A percentile compares a stretch with the other conserved stretches of the same genome.
Conservation (phyloP, 2,888 invertebrate genomes). For the Synanthedon andrenaeformis region DNA sequence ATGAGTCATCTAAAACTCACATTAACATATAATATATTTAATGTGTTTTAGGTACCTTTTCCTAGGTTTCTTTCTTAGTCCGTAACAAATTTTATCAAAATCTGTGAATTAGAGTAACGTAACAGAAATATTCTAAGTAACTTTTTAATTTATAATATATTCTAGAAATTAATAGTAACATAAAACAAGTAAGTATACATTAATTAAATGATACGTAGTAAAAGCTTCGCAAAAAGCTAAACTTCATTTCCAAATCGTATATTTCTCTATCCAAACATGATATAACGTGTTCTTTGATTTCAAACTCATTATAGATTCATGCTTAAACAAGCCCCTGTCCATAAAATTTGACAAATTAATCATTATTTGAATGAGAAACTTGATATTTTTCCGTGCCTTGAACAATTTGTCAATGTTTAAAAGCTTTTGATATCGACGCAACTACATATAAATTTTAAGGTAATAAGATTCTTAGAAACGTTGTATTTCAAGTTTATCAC, state of each 20-base stretch:
- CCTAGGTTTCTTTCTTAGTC: too few relatives aligned
- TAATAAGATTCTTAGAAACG: slow-evolving; percentile 2
- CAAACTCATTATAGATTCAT: slow-evolving; percentile 24
- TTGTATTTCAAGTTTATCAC: slow-evolving; percentile 10
- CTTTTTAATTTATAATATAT: too few relatives aligned
- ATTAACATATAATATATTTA: too few relatives aligned
- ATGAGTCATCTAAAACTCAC: too few relatives aligned
- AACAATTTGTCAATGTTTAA: slow-evolving; percentile 25
- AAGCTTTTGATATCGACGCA: slow-evolving; percentile 10
- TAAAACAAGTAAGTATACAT: not conserved
- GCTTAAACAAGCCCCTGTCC: slow-evolving; percentile 18
- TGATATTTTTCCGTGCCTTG: slow-evolving; percentile 16
- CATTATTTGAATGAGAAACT: slow-evolving; percentile 18
- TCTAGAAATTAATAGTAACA: not conserved
- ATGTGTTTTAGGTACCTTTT: too few relatives aligned
- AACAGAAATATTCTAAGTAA: too few relatives aligned
- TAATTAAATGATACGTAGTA: too few relatives aligned
- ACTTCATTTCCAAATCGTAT: slow-evolving; percentile 4
- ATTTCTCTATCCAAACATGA: slow-evolving; percentile 12
- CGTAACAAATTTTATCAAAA: too few relatives aligned
- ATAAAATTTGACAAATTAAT: slow-evolving; percentile 31
- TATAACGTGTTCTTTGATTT: slow-evolving; percentile 10
- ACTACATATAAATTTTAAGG: not conserved
- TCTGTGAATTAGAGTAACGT: not conserved
- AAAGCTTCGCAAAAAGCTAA: not conserved